Evolutionary conservation across 2,797 vertebrate genomes (phyloP), one percentile per base, ranked within the genome.

Genomic region (Luscinia luscinia): DNA sequence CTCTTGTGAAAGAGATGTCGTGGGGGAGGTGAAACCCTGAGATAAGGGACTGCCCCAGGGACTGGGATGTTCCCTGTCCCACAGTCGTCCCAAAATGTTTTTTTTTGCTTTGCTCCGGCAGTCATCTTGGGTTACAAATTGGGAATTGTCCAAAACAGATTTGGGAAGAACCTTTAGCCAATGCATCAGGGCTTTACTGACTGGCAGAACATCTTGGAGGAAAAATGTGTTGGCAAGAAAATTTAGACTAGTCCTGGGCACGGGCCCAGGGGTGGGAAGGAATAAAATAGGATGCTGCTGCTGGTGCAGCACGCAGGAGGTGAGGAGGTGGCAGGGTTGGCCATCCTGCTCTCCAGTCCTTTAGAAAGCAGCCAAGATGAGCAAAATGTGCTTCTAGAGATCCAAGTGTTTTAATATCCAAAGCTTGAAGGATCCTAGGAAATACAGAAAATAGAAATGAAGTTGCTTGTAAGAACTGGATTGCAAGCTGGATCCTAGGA

Each of bases 161-260:
- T 83, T 93, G 75, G 72, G 89, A 89, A 72, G 86, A 87, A 74
- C 57, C 87, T 96, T 85, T 61, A 87, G 75, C 72, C 13, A 45
- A 70, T 0, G 2, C 57, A 34, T 87, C 45, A 74, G 74, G 30
- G 40, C 70, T 59, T 84, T 94, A 82, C 75, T 87, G 88, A 66
- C 78, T 89, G 78, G 62, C 87, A 89, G 78, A 93, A 93, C 68
- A 87, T 93, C 81, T 91, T 62, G 69, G 40, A 87, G 32, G 58
- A 84, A 93, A 87, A 95, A 94, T 66, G 26, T 61, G 8, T 64
- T 92, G 87, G 92, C 93, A 80, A 77, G 87, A 83, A 89, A 92
- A 85, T 92, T 92, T 85, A 89, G 67, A 76, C 34, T 68, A 64
- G 61, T 83, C 68, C 81, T 80, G 68, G 91, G 77, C 83, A 85